Conservation (phyloP, 2,888 invertebrate species). For the Mystacides longicornis region DNA sequence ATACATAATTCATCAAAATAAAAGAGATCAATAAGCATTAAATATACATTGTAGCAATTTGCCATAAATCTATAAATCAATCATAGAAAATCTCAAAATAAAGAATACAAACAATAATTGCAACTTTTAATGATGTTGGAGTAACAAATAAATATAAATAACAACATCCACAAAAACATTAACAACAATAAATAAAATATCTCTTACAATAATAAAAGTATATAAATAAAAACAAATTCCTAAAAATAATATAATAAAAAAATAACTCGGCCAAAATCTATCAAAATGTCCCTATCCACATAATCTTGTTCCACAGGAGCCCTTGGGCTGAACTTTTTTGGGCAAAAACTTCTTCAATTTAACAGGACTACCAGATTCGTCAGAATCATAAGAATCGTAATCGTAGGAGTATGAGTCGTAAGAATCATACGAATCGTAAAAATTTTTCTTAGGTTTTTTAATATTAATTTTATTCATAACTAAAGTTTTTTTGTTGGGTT, state of each 20-base stretch:
- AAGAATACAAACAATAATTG: too few species aligned
- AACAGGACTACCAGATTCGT: neutral
- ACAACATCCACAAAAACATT: too few species aligned
- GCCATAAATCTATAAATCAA: too few species aligned
- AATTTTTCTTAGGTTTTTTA: neutral
- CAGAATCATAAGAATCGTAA: neutral
- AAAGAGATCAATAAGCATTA: too few species aligned
- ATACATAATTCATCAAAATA: too few species aligned
- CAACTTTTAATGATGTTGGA: too few species aligned
- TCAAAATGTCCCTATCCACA: neutral
- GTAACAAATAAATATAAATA: too few species aligned
- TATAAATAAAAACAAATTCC: neutral
- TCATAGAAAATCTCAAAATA: too few species aligned
- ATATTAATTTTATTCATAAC: neutral
- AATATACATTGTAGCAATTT: too few species aligned
- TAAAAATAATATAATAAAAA: neutral
- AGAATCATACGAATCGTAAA: neutral
- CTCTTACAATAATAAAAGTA: neutral
- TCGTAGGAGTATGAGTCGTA: neutral
- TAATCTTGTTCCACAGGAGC: neutral
- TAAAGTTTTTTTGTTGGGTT: neutral
- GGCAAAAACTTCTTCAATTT: neutral
- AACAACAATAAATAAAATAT: neutral
- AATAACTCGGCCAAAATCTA: too few species aligned
- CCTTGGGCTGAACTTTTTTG: neutral